phyloP scores from a whole-genome alignment of 92 coral and sea anemone genomes.

The Parazoanthus darwini region DNA sequence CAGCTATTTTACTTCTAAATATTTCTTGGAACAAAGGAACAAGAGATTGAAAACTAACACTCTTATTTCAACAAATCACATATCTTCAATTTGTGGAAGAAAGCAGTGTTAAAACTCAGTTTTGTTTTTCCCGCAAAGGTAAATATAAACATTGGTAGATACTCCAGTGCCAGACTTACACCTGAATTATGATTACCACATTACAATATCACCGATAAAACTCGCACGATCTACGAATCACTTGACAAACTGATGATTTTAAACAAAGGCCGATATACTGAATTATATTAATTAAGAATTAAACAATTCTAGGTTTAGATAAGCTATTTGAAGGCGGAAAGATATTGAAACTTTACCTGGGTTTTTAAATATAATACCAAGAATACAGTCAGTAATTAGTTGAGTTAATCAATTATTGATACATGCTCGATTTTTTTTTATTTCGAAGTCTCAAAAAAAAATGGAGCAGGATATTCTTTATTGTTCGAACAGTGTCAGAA shows the following conservation, averaged over 20 bases:
- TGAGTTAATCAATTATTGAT: neutral
- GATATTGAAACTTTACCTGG: neutral
- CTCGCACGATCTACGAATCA: conserved; percentile 4
- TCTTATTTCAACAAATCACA: neutral
- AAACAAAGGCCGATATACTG: neutral
- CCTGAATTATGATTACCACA: neutral
- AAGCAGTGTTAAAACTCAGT: neutral
- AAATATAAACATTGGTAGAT: no score
- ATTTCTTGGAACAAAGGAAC: neutral
- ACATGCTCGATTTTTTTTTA: neutral
- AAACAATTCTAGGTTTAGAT: no score
- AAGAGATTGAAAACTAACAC: neutral
- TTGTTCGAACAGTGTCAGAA: neutral
- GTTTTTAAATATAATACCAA: neutral
- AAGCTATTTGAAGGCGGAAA: neutral
- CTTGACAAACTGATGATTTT: neutral
- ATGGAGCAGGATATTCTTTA: neutral
- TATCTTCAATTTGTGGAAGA: neutral
- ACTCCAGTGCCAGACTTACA: no score
- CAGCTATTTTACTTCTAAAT: neutral
- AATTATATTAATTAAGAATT: neutral
- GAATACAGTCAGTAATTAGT: neutral
- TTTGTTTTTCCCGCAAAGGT: no score
- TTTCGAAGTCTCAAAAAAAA: neutral
- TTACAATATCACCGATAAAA: neutral